Evolutionary conservation across 2,797 vertebrate species (phyloP).

Genomic region (Argya squamiceps): DNA sequence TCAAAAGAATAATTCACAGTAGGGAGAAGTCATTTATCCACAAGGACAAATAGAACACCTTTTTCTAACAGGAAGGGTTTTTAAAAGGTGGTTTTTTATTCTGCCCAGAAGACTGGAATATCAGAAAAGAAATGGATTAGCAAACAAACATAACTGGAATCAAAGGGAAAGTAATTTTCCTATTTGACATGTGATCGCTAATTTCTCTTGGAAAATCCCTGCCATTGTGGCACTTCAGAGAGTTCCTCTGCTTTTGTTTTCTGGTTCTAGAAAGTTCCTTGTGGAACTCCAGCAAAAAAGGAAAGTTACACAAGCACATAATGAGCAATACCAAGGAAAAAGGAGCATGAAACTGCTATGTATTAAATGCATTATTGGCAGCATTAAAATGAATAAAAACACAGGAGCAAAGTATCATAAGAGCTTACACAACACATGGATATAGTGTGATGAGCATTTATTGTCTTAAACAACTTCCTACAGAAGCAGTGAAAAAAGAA

Average conservation of each 20-base stretch:
- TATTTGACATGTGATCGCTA: neutral
- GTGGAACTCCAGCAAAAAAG: neutral
- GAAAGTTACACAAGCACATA: neutral
- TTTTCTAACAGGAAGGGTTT: neutral
- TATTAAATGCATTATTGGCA: neutral
- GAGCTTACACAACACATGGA: neutral
- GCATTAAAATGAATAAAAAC: neutral
- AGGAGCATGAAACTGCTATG: neutral
- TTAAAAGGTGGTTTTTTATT: neutral
- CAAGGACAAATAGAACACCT: neutral
- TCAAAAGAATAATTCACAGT: neutral
- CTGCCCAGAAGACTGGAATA: neutral
- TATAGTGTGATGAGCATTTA: neutral
- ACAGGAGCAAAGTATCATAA: neutral
- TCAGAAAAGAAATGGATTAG: neutral
- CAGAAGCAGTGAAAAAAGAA: neutral
- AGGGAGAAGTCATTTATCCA: neutral
- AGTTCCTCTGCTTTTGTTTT: neutral
- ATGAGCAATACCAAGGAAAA: neutral
- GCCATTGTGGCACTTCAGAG: neutral
- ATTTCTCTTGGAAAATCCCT: neutral
- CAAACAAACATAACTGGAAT: neutral
- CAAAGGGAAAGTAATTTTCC: neutral
- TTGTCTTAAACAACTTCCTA: neutral
- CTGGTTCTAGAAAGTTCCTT: neutral